These are phyloP conservation scores for Hipparchia sbordonii DNA, from an alignment of 2,888 invertebrate genomes.

Conservation along the genomic window DNA sequence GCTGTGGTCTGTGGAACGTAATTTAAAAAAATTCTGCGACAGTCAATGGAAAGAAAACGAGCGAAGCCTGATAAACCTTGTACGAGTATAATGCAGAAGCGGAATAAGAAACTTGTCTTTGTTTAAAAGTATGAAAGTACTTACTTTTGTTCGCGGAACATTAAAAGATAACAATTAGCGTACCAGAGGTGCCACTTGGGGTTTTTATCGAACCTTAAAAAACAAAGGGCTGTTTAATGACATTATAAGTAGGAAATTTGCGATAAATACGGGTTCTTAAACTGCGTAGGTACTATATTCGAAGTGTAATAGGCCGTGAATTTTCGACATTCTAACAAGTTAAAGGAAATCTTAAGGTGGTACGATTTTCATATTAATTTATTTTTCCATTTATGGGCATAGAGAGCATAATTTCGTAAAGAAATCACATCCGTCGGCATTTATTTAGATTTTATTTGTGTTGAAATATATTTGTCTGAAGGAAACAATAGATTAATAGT, in stretches of 20 bases:
- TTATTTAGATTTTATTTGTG: no score
- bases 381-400: background rate
- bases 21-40: background rate
- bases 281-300: constrained; percentile 1
- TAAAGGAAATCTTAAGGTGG: background rate
- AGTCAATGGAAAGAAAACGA: constrained; percentile 5
- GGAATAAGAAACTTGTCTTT: constrained; percentile 24
- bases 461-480: no score
- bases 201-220: constrained; percentile 22
- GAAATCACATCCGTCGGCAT: no score
- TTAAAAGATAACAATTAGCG: constrained; percentile 27
- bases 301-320: background rate
- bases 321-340: background rate
- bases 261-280: constrained; percentile 14
- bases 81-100: constrained; percentile 14
- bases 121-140: constrained; percentile 24
- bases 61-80: constrained; percentile 15
- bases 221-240: constrained; percentile 24
- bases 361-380: background rate
- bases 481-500: no score
- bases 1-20: background rate
- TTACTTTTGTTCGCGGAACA: constrained; percentile 21
- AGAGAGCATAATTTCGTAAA: no score
- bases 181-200: constrained; percentile 19
- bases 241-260: constrained; percentile 6